A percentile compares a stretch with the other conserved stretches of the same genome.
Conservation (phyloP, 1,140 invertebrate genomes). For the Rhagoletis zephyria region DNA sequence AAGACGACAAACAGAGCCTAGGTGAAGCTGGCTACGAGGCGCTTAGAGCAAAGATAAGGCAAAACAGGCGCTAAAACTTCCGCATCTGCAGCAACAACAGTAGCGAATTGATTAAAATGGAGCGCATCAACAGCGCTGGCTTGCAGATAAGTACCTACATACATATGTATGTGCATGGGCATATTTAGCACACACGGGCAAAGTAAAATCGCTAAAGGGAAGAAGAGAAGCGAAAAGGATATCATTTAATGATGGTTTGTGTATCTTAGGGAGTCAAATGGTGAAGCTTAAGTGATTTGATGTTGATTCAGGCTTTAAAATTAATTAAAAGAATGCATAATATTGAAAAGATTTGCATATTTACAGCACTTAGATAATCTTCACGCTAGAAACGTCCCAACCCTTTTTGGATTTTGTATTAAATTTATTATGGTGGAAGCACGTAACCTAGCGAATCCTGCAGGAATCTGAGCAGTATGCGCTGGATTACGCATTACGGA, state of each 20-base stretch:
- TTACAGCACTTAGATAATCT: no score
- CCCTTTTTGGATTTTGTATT: no score
- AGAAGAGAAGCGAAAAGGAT: no score
- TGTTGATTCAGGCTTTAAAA: not conserved
- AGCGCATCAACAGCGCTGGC: not conserved
- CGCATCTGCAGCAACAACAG: constrained; percentile 33
- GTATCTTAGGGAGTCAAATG: not conserved
- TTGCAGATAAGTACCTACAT: no score
- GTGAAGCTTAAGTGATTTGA: not conserved
- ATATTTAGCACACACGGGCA: not conserved
- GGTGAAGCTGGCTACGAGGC: not conserved
- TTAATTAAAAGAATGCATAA: no score
- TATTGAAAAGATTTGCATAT: no score
- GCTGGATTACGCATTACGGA: no score
- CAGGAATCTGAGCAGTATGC: no score
- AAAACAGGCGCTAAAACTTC: constrained; percentile 8
- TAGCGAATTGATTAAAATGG: constrained; percentile 4
- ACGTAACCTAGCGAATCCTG: no score
- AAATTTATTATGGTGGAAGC: no score
- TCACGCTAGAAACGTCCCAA: no score
- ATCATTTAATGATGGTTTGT: not conserved
- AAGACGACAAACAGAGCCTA: not conserved
- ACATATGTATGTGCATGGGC: not conserved
- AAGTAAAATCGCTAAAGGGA: constrained; percentile 6
- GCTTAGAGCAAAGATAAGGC: not conserved